Evolutionary conservation across 2,113 vertebrate species (phyloP).

Genomic region (Trogon surrucura): DNA sequence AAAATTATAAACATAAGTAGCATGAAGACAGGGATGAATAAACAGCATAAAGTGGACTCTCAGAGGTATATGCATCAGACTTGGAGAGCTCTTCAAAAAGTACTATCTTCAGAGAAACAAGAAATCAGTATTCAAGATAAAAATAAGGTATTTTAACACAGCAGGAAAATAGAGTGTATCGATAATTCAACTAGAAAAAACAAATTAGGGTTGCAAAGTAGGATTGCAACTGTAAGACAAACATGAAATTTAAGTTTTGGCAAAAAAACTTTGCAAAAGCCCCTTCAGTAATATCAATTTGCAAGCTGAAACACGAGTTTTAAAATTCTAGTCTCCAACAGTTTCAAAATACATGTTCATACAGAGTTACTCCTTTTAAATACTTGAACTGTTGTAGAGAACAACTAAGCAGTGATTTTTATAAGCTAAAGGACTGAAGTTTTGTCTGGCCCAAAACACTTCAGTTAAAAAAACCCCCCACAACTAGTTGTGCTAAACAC

Average conservation of each 20-base stretch:
- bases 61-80: not conserved
- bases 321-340: not conserved
- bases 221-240: not conserved
- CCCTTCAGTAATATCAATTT: not conserved
- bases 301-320: not conserved
- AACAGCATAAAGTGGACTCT: not conserved
- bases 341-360: not conserved
- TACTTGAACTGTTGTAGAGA: not conserved
- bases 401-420: not conserved
- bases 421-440: not conserved
- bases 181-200: not conserved
- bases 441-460: not conserved
- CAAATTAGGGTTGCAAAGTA: not conserved
- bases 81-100: not conserved
- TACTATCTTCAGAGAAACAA: not conserved
- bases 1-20: not conserved
- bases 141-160: not conserved
- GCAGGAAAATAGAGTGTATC: not conserved
- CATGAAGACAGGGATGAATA: not conserved
- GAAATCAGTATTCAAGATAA: not conserved
- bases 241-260: not conserved
- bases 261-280: not conserved
- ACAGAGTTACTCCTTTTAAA: not conserved
- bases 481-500: not conserved
- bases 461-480: not conserved